Conservation (phyloP, 2,888 invertebrate species). For the Hoplodrina ambigua region DNA sequence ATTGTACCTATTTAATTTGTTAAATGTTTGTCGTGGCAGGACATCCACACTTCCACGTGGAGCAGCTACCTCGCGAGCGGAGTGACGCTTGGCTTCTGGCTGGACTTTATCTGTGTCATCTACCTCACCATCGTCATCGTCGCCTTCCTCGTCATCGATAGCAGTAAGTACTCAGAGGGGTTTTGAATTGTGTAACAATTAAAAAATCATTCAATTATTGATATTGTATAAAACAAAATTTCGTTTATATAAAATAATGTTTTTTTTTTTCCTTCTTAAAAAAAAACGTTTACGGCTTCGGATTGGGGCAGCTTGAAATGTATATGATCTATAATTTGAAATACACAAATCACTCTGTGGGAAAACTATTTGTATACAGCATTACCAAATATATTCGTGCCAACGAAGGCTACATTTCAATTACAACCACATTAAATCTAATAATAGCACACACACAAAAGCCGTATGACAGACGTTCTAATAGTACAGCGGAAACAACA, state of each 20-base stretch:
- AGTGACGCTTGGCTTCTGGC: slow-evolving; percentile 94
- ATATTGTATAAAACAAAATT: not conserved
- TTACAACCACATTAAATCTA: slow-evolving; percentile 29
- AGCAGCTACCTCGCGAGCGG: slow-evolving; percentile 92
- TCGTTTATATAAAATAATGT: not conserved
- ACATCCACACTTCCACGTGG: slow-evolving; percentile 94
- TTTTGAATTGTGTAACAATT: no score
- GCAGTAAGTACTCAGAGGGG: slow-evolving; percentile 77
- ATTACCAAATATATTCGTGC: not conserved
- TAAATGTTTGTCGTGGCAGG: slow-evolving; percentile 77
- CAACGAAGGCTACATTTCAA: slow-evolving; percentile 16
- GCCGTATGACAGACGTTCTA: not conserved
- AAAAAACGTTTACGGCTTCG: not conserved
- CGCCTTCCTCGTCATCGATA: slow-evolving; percentile 91
- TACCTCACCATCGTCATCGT: slow-evolving; percentile 93
- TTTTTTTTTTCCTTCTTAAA: not conserved
- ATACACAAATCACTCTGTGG: not conserved
- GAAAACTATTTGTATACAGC: not conserved
- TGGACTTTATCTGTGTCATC: slow-evolving; percentile 93
- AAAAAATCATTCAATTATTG: no score
- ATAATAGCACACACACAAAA: slow-evolving; percentile 13
- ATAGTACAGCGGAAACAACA: slow-evolving; percentile 30
- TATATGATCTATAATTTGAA: slow-evolving; percentile 10
- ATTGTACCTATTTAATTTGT: not conserved
- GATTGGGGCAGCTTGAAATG: not conserved